Base-by-base conservation (phyloP, 2,797 vertebrate genomes). In the Sebastes wilsoni region DNA sequence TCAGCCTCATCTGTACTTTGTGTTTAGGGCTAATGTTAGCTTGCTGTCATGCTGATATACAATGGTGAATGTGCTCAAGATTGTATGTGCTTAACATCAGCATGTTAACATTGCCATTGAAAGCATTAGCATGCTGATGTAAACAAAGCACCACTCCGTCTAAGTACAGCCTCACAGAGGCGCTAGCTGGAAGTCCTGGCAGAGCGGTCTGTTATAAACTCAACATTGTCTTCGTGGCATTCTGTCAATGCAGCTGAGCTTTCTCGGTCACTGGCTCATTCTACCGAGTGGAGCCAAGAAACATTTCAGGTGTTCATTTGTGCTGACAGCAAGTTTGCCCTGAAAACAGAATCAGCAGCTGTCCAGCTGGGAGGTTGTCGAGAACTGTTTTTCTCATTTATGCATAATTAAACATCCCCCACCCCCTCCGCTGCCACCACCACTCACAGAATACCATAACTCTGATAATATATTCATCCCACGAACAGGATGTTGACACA, bases 311-410 rank as follows among this genome's bases (percentile, higher is more conserved):
- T 84, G 38, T 77, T 90, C 27, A 72, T 83, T 82, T 79, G 22
- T 77, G 81, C 87, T 72, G 79, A 84, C 25, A 23, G 66, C 55
- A 12, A 59, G 46, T 87, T 87, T 84, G 62, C 67, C 71, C 73
- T 80, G 5, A 16, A 20, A 80, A 83, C 74, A 38, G 71, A 77
- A 73, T 76, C 54, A 68, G 79, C 82, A 87, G 82, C 88, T 90
- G 75, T 84, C 83, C 89, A 94, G 83, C 83, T 89, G 90, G 62
- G 78, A 85, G 64, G 68, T 69, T 89, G 83, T 90, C 81, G 6
- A 84, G 72, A 88, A 62, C 60, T 18, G 23, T 92, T 86, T 91
- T 67, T 83, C 71, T 88, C 66, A 79, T 86, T 54, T 66, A 72
- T 87, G 80, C 84, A 87, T 85, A 89, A 89, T 88, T 88, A 82